phyloP scores from a whole-genome alignment of 1,140 invertebrate genomes.

The Nixonia krombeini region DNA sequence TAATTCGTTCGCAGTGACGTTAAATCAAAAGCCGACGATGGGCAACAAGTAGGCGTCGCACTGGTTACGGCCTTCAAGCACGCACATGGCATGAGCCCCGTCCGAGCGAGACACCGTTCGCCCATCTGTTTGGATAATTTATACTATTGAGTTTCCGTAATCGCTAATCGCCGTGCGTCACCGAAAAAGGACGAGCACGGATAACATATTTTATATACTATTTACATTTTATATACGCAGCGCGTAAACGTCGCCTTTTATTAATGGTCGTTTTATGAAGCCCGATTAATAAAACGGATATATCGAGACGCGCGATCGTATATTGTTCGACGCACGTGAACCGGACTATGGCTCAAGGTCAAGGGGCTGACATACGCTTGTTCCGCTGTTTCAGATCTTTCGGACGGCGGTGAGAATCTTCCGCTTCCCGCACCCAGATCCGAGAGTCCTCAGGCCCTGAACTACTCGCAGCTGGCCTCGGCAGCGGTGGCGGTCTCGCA shows the following conservation, averaged over 20 bases:
- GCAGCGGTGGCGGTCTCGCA: conserved; percentile 66
- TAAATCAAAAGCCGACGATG: conserved; percentile 67
- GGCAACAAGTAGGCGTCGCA: conserved; percentile 66
- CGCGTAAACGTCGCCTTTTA: too few species aligned
- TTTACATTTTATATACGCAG: too few species aligned
- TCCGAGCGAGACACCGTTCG: conserved; percentile 52
- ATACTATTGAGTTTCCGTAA: conserved; percentile 53
- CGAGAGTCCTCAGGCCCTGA: conserved; percentile 78
- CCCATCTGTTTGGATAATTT: conserved; percentile 54
- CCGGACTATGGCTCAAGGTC: too few species aligned
- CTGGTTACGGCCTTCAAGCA: conserved; percentile 65
- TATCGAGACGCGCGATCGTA: too few species aligned
- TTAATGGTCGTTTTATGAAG: too few species aligned
- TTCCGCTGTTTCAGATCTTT: conserved; percentile 73
- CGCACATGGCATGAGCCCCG: conserved; percentile 64
- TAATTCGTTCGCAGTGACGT: conserved; percentile 61
- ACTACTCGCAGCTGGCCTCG: conserved; percentile 79
- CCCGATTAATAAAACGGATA: too few species aligned
- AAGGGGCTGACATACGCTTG: too few species aligned
- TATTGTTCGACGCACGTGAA: too few species aligned
- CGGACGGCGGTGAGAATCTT: conserved; percentile 76
- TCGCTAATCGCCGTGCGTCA: conserved; percentile 31
- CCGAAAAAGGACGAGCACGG: too few species aligned
- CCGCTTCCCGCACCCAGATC: conserved; percentile 74
- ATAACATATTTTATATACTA: too few species aligned